Evolutionary conservation across 2,113 vertebrate species (phyloP).

Genomic region (Clinocottus analis): DNA sequence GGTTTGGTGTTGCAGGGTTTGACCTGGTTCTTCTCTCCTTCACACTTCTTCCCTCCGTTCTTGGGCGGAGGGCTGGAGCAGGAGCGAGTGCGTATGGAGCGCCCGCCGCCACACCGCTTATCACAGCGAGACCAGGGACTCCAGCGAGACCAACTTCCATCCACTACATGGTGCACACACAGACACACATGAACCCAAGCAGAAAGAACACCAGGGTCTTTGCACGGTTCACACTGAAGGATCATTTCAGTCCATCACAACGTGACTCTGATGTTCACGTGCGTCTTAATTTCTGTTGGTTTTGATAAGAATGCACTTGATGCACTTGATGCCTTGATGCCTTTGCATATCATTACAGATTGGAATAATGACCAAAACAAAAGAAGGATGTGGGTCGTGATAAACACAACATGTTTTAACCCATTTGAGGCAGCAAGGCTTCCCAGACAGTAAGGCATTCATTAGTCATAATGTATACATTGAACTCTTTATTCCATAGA

Average conservation of each 20-base stretch:
- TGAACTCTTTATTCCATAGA: not conserved
- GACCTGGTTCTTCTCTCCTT: constrained; percentile 87
- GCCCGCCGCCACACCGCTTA: constrained; percentile 86
- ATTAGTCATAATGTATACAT: not conserved
- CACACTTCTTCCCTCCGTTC: constrained; percentile 87
- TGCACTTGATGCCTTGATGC: not conserved
- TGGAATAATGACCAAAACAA: not conserved
- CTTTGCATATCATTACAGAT: not conserved
- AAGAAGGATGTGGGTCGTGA: too few relatives aligned
- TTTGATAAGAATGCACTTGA: not conserved
- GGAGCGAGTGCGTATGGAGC: constrained; percentile 86
- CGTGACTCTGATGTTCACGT: not conserved
- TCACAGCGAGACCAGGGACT: constrained; percentile 92
- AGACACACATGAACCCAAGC: constrained; percentile 4
- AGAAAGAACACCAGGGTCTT: not conserved
- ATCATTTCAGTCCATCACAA: not conserved
- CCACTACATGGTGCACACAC: constrained; percentile 72
- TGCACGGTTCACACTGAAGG: not conserved
- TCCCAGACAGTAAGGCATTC: not conserved
- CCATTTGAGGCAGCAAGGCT: not conserved
- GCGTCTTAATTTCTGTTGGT: not conserved
- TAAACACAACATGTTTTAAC: too few relatives aligned
- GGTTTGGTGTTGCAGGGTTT: constrained; percentile 88
- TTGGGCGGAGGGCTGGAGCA: constrained; percentile 92
- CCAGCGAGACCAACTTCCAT: constrained; percentile 90